A percentile compares a stretch with the other conserved stretches of the same genome.
phyloP scores from a whole-genome alignment of 2,888 invertebrate genomes.

The Tipula vernalis region DNA sequence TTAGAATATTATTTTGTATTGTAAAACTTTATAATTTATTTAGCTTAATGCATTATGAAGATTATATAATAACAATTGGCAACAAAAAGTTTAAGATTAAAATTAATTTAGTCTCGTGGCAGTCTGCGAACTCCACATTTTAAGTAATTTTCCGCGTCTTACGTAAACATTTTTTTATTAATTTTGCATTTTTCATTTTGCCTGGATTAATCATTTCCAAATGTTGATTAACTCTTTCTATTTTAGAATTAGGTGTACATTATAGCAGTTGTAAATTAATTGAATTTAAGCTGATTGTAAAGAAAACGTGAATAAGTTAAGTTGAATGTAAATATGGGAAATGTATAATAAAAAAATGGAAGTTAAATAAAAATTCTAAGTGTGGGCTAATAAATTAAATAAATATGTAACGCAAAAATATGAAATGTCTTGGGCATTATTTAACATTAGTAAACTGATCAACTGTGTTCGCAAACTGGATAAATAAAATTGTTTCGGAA shows the following conservation, averaged over 20 bases:
- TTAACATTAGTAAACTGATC: no score
- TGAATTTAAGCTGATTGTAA: background rate
- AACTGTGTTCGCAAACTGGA: no score
- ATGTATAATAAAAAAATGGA: background rate
- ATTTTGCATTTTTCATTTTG: background rate
- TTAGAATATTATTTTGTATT: background rate
- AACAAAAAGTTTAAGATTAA: background rate
- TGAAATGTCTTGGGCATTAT: no score
- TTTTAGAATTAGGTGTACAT: background rate
- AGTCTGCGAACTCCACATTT: background rate
- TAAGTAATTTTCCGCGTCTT: background rate
- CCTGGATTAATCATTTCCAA: background rate
- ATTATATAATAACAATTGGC: background rate
- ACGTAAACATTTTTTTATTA: background rate
- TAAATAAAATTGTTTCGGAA: no score
- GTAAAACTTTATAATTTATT: background rate
- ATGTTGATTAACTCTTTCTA: background rate
- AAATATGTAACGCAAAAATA: no score
- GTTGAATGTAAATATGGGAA: background rate
- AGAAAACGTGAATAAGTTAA: background rate
- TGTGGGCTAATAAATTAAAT: no score
- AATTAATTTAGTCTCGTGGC: background rate
- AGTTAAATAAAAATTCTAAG: background rate
- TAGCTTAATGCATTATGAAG: background rate
- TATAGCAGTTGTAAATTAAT: background rate